These are phyloP conservation scores for Dichetophora obliterata DNA, from an alignment of 2,888 invertebrate species.

Conservation along the genomic window DNA sequence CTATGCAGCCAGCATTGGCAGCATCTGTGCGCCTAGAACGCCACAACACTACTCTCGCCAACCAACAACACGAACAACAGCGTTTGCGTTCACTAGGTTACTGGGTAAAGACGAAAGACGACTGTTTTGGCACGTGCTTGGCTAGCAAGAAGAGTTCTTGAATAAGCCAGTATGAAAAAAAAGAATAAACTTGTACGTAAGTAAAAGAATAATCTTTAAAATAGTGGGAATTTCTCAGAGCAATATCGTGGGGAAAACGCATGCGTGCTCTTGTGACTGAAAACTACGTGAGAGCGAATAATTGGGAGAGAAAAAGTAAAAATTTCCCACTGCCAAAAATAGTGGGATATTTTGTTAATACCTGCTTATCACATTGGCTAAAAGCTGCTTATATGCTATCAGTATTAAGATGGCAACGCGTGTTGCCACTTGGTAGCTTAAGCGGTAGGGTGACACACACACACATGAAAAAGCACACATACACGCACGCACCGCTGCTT, in stretches of 20 bases:
- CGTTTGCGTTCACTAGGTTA: conserved; percentile 13
- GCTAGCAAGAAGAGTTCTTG: not conserved
- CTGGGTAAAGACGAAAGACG: conserved; percentile 15
- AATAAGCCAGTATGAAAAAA: not conserved
- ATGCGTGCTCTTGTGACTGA: not conserved
- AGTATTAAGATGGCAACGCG: too few relatives aligned
- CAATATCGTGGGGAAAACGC: not conserved
- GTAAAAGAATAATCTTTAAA: not conserved
- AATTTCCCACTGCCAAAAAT: not conserved
- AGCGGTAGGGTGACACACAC: not conserved
- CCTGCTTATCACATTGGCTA: too few relatives aligned
- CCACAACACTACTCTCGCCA: not conserved
- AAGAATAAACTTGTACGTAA: not conserved
- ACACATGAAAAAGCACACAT: not conserved
- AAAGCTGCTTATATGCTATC: too few relatives aligned
- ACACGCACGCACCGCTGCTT: not conserved
- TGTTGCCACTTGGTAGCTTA: too few relatives aligned
- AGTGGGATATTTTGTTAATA: not conserved
- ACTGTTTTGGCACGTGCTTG: not conserved
- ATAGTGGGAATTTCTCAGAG: not conserved
- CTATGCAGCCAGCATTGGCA: not conserved
- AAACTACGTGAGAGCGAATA: not conserved
- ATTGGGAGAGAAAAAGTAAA: not conserved
- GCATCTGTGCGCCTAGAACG: not conserved
- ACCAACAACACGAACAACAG: not conserved